A percentile compares a stretch with the other conserved stretches of the same genome.
These are phyloP conservation scores for Mythimna impura DNA, from an alignment of 2,888 invertebrate species.

Conservation along the genomic window DNA sequence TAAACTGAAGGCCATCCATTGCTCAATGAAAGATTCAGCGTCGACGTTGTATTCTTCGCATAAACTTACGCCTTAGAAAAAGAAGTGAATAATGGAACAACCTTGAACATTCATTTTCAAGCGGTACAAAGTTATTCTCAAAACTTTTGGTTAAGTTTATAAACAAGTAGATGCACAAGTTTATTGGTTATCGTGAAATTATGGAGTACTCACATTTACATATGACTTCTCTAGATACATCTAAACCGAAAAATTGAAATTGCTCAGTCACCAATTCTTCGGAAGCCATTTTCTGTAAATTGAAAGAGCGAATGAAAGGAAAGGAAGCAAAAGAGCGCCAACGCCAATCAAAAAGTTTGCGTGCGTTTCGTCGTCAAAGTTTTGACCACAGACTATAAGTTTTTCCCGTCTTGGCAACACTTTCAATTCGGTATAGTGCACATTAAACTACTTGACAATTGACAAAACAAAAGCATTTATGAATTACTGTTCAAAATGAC, in stretches of 20 bases:
- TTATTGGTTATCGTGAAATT: conserved; percentile 31
- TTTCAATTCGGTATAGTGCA: background rate
- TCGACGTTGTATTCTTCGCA: conserved; percentile 91
- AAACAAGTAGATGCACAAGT: conserved; percentile 46
- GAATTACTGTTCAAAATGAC: too few species aligned
- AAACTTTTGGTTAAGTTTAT: conserved; percentile 54
- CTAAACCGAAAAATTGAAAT: conserved; percentile 91
- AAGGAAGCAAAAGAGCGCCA: conserved; percentile 73
- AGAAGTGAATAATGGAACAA: conserved; percentile 81
- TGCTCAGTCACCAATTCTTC: conserved; percentile 91
- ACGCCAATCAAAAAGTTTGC: conserved; percentile 70
- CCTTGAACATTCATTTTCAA: conserved; percentile 86
- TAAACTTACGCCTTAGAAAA: conserved; percentile 91
- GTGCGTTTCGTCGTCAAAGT: conserved; percentile 63
- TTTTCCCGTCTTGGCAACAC: conserved; percentile 29
- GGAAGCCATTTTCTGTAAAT: conserved; percentile 89
- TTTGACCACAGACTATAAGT: conserved; percentile 57
- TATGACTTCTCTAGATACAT: conserved; percentile 88
- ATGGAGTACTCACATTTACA: conserved; percentile 88
- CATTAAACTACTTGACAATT: background rate
- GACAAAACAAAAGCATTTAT: too few species aligned
- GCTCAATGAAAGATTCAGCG: conserved; percentile 93
- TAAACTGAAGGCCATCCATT: conserved; percentile 95
- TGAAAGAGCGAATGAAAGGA: conserved; percentile 72
- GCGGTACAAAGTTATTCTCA: conserved; percentile 55